Conservation (phyloP, 92 coral and sea anemone genomes). For the Epizoanthus scotinus region DNA sequence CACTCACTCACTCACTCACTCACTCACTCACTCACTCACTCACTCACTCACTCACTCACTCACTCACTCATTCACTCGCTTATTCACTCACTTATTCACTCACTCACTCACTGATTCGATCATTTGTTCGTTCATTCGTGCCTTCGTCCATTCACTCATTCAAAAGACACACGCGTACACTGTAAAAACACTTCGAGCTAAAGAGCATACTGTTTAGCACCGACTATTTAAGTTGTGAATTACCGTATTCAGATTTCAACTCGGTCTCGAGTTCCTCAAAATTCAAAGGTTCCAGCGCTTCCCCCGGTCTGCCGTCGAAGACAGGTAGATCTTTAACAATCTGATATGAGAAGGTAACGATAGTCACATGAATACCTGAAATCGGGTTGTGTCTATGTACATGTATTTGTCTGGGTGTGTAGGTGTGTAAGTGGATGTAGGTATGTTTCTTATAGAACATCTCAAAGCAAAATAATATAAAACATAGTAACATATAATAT, state of each 20-base stretch:
- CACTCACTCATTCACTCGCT: too few species aligned
- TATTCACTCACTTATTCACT: too few species aligned
- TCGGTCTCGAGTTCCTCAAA: constrained; percentile 78
- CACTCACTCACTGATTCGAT: too few species aligned
- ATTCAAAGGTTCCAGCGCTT: constrained; percentile 79
- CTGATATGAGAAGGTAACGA: constrained; percentile 30
- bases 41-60: too few species aligned
- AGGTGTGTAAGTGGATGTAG: neutral
- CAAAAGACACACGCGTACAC: neutral
- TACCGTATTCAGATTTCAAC: constrained; percentile 83
- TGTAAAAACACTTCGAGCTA: neutral
- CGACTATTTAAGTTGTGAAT: neutral
- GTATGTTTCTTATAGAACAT: too few species aligned
- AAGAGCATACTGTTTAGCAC: neutral
- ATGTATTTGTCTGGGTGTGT: neutral
- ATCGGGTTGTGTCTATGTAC: neutral
- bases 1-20: too few species aligned
- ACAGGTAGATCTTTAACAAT: constrained; percentile 86
- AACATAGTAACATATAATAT: too few species aligned
- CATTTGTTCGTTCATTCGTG: too few species aligned
- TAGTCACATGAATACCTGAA: neutral
- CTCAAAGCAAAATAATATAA: too few species aligned
- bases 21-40: too few species aligned
- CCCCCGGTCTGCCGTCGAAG: constrained; percentile 98
- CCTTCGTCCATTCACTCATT: too few species aligned